Evolutionary conservation across 64 coral and sea anemone species (phyloP), one percentile per base, ranked within the genome.

Genomic region (Dendronephthya gigantea): DNA sequence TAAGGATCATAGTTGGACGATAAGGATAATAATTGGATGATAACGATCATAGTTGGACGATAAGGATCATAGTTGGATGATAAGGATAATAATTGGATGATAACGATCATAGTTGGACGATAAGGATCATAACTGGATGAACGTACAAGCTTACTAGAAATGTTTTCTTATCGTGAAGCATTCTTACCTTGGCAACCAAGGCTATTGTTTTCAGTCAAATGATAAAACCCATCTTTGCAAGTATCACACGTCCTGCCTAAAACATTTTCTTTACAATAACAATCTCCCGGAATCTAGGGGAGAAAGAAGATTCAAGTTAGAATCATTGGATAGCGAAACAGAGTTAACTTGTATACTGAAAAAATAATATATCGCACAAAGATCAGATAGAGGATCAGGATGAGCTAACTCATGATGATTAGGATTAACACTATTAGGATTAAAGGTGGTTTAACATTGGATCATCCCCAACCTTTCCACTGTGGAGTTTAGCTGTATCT

Each of bases 401-500:
- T n/a, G 2, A 17, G 19, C 2, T 66, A 6, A 22, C 2, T 30
- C 6, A 3, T 22, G n/a, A n/a, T 3, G 58, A 30, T n/a, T n/a
- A 66, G 58, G 14, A 66, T 66, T 22, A 66, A n/a, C 3, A n/a
- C 6, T 66, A n/a, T 66, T 6, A 17, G 43, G 22, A 79, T 41
- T 25, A 8, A 81, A 35, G 82, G 4, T 52, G 34, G 52, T 11
- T 23, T 76, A 39, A n/a, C 31, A 51, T 39, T 25, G 76, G 47
- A 66, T 92, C 94, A 86, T 90, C 92, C 37, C 85, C 91, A n/a
- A 96, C 94, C 89, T 90, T 96, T 35, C 85, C 91, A n/a, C 36
- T 48, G 86, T 88, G 90, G 0, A 25, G 19, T 28, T 74, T 59
- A 38, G 89, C 69, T 50, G 48, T 86, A 40, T 72, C 7, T 50